phyloP scores from a whole-genome alignment of 2,113 vertebrate species.

The Noctilio leporinus region DNA sequence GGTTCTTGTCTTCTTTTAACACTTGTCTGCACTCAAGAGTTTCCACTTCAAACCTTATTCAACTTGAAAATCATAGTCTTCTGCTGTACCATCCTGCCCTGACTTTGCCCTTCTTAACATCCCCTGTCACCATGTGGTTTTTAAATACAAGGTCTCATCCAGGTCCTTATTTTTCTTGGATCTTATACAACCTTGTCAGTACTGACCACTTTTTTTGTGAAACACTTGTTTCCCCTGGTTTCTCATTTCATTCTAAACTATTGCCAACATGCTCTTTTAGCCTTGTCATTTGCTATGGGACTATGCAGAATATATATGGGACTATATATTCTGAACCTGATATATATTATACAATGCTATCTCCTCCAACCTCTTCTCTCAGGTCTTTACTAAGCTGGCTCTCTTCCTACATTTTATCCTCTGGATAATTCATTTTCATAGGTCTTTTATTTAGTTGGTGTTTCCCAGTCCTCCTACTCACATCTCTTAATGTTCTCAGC shows the following conservation, averaged over 20 bases:
- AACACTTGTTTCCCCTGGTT: accelerated
- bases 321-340: not conserved
- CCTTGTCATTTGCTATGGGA: not conserved
- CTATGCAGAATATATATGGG: too few relatives aligned
- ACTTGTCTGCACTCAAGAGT: not conserved
- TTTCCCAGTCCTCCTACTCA: not conserved
- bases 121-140: not conserved
- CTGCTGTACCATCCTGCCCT: not conserved
- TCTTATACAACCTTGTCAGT: not conserved
- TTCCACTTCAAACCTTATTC: not conserved
- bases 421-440: not conserved
- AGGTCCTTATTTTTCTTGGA: not conserved
- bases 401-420: not conserved
- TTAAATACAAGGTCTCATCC: not conserved
- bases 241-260: not conserved
- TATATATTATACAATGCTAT: not conserved
- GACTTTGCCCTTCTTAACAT: not conserved
- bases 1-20: not conserved
- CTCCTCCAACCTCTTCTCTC: not conserved
- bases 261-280: not conserved
- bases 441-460: not conserved
- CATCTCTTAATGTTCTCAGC: not conserved
- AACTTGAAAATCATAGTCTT: not conserved
- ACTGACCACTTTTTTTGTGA: not conserved
- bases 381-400: not conserved